Evolutionary conservation across 2,113 vertebrate genomes (phyloP).

Genomic region (Ornithorhynchus anatinus): DNA sequence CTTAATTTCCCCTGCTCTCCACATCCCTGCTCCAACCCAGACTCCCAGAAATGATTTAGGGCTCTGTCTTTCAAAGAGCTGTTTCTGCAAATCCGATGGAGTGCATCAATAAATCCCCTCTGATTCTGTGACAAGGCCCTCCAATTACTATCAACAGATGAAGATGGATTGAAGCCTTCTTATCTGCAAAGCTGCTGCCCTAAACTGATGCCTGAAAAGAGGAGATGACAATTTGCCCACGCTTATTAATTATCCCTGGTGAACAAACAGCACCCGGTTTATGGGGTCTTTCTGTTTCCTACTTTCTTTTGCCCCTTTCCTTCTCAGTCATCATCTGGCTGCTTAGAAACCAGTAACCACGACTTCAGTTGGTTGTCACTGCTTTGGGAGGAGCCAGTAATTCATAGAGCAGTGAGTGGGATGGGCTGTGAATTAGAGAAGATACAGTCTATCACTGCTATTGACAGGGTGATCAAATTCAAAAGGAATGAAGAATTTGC

Average conservation of each 20-base stretch:
- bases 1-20: background rate
- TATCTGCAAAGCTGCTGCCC: constrained; percentile 45
- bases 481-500: background rate
- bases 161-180: constrained; percentile 62
- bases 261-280: background rate
- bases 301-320: background rate
- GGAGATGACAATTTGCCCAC: constrained; percentile 16
- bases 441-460: background rate
- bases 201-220: background rate
- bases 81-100: constrained; percentile 68
- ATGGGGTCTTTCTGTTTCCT: background rate
- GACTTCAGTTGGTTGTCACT: background rate
- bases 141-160: constrained; percentile 64
- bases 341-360: background rate
- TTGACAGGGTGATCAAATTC: background rate
- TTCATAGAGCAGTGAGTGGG: background rate
- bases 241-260: constrained; percentile 27
- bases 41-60: constrained; percentile 43
- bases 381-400: background rate
- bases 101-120: constrained; percentile 60
- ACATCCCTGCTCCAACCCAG: background rate
- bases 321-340: background rate
- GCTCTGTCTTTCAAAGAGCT: constrained; percentile 64
- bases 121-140: constrained; percentile 55
- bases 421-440: background rate